These are phyloP conservation scores for Drosophila pachea DNA, from an alignment of 1,140 invertebrate species.

Conservation along the genomic window DNA sequence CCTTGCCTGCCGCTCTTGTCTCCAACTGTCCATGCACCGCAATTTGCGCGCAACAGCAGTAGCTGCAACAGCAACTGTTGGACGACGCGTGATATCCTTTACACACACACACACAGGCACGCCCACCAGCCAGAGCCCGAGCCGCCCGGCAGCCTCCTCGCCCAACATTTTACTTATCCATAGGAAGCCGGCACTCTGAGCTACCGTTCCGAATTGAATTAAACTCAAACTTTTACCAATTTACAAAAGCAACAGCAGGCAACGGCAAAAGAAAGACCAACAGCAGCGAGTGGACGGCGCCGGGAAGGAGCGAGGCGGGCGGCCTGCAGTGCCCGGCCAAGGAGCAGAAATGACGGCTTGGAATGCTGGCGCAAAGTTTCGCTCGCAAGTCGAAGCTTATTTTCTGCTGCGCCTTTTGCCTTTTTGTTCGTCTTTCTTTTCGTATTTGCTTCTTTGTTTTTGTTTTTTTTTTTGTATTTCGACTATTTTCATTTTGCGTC, in stretches of 20 bases:
- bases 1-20: slow-evolving; percentile 16
- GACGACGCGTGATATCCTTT: slow-evolving; percentile 67
- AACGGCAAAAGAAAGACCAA: slow-evolving; percentile 31
- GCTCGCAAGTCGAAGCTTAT: slow-evolving; percentile 70
- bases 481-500: slow-evolving; percentile 38
- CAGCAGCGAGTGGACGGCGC: not conserved
- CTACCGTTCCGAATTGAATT: slow-evolving; percentile 78
- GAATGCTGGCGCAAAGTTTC: slow-evolving; percentile 59
- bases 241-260: slow-evolving; percentile 74
- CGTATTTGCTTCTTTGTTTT: slow-evolving; percentile 13
- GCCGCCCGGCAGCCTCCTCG: slow-evolving; percentile 4
- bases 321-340: slow-evolving; percentile 43
- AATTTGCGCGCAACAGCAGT: slow-evolving; percentile 59
- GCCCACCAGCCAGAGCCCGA: not conserved
- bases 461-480: slow-evolving; percentile 13
- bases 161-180: slow-evolving; percentile 62
- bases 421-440: slow-evolving; percentile 24
- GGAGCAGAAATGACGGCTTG: slow-evolving; percentile 56
- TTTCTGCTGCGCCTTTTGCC: slow-evolving; percentile 66
- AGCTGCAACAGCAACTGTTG: slow-evolving; percentile 36
- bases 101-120: slow-evolving; percentile 51
- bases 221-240: slow-evolving; percentile 78
- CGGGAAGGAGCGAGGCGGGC: too few species aligned
- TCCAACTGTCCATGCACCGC: slow-evolving; percentile 67
- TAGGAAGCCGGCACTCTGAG: slow-evolving; percentile 77